These are phyloP conservation scores for Indicator maculatus DNA, from an alignment of 2,113 vertebrate genomes.

Conservation along the genomic window DNA sequence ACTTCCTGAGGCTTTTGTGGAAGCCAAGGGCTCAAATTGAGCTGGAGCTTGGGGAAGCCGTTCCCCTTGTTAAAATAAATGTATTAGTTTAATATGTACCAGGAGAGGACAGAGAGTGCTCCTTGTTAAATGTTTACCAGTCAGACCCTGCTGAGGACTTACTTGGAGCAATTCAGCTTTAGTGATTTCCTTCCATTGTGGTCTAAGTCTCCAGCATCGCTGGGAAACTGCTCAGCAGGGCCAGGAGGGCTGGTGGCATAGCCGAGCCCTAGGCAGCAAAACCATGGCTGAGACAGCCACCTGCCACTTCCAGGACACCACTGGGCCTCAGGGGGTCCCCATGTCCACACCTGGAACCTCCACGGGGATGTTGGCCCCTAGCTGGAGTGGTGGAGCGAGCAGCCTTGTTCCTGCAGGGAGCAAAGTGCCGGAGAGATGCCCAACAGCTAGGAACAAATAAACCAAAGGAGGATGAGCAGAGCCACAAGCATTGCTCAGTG, in stretches of 20 bases:
- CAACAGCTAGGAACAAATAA: neutral
- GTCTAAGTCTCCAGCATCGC: slow-evolving; percentile 42
- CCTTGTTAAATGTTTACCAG: slow-evolving; percentile 77
- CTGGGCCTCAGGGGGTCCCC: fast-evolving
- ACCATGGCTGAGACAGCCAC: neutral
- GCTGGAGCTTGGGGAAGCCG: slow-evolving; percentile 62
- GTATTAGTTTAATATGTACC: slow-evolving; percentile 73
- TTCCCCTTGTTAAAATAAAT: slow-evolving; percentile 76
- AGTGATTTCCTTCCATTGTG: slow-evolving; percentile 65
- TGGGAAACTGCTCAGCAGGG: neutral
- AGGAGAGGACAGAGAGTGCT: slow-evolving; percentile 73
- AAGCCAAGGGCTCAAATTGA: slow-evolving; percentile 64
- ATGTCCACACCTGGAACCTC: neutral
- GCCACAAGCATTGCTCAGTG: neutral
- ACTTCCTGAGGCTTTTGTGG: slow-evolving; percentile 48
- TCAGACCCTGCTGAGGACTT: slow-evolving; percentile 70
- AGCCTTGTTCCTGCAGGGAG: neutral
- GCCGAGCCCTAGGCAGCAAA: fast-evolving
- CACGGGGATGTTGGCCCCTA: fast-evolving
- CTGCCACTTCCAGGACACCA: fast-evolving
- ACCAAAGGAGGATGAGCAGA: neutral
- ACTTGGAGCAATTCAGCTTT: slow-evolving; percentile 64
- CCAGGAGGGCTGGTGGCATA: neutral
- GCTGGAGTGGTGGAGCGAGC: neutral
- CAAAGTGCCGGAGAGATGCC: neutral